Conservation (phyloP, 2,113 vertebrate species). For the Platysteira castanea region DNA sequence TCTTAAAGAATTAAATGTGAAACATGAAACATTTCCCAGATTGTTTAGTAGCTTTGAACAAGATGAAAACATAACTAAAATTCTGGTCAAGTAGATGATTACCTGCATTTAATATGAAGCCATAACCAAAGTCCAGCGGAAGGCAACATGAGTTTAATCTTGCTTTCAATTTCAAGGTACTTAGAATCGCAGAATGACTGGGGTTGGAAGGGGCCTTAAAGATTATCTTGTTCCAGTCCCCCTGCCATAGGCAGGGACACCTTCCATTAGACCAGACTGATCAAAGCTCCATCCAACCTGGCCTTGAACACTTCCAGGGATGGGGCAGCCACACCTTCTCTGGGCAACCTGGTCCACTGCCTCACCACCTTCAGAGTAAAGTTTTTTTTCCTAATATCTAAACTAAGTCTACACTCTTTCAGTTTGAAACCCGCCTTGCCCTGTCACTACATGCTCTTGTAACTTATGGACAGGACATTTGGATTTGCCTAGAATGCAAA, state of each 20-base stretch:
- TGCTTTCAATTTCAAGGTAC: neutral
- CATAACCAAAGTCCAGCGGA: neutral
- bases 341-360: neutral
- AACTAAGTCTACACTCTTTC: neutral
- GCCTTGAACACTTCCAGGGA: neutral
- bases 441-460: neutral
- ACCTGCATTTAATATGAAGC: neutral
- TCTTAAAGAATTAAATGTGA: neutral
- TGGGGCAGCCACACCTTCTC: neutral
- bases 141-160: neutral
- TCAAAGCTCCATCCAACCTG: neutral
- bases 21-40: neutral
- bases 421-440: neutral
- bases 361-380: neutral
- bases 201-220: neutral
- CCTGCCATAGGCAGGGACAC: neutral
- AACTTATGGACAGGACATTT: neutral
- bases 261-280: neutral
- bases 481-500: neutral
- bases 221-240: neutral
- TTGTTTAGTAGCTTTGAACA: neutral
- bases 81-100: neutral
- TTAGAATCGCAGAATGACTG: neutral
- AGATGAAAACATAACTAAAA: neutral
- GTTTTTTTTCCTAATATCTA: neutral